A percentile compares a stretch with the other conserved stretches of the same genome.
Conservation (phyloP, 2,113 vertebrate species). For the Catharus minimus region DNA sequence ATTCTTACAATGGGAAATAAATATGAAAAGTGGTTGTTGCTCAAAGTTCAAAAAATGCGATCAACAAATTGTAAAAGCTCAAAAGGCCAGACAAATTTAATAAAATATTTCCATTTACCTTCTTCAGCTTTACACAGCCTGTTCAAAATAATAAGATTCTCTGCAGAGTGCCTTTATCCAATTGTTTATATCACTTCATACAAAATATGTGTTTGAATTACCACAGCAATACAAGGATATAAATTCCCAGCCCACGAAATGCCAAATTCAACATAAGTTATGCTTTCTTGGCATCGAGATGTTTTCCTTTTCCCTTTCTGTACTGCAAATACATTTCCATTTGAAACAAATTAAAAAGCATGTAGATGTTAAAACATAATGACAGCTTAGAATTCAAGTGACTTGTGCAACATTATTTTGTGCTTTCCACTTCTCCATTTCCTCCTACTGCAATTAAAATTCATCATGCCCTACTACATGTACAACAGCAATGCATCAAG, state of each 20-base stretch:
- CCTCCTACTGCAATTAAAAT: constrained; percentile 46
- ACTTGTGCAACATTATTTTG: constrained; percentile 72
- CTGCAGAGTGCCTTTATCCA: constrained; percentile 31
- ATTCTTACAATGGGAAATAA: constrained; percentile 39
- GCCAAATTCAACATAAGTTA: constrained; percentile 41
- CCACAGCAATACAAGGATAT: constrained; percentile 43
- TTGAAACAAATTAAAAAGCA: constrained; percentile 58
- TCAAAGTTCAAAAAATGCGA: constrained; percentile 32
- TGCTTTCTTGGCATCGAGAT: constrained; percentile 24
- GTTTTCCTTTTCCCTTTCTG: background rate
- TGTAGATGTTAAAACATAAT: constrained; percentile 50
- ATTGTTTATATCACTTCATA: constrained; percentile 49
- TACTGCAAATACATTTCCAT: constrained; percentile 12
- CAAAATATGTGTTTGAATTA: constrained; percentile 50
- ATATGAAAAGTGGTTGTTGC: constrained; percentile 10
- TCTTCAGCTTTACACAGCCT: constrained; percentile 45
- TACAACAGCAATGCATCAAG: constrained; percentile 20
- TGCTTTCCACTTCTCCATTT: constrained; percentile 64
- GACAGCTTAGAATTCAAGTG: constrained; percentile 63
- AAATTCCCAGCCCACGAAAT: constrained; percentile 1
- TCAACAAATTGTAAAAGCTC: constrained; percentile 46
- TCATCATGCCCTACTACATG: constrained; percentile 31
- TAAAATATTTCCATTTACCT: constrained; percentile 59
- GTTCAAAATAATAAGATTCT: constrained; percentile 41
- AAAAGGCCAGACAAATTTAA: constrained; percentile 60